These are phyloP conservation scores for Dione juno DNA, from an alignment of 2,888 invertebrate species.

Conservation along the genomic window DNA sequence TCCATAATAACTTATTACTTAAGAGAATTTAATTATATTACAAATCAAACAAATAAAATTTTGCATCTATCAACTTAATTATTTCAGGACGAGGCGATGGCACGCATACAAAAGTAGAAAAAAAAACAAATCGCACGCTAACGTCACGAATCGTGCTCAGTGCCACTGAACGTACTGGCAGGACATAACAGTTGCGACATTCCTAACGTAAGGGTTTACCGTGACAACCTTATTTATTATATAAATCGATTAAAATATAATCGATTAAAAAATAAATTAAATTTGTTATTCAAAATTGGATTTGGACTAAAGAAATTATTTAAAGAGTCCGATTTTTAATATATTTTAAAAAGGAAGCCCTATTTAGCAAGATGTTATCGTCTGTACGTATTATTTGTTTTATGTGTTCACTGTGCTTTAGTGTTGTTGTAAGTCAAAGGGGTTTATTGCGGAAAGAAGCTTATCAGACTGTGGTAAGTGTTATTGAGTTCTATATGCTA, in stretches of 20 bases:
- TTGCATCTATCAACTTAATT: background rate
- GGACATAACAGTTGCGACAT: constrained; percentile 31
- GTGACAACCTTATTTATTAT: constrained; percentile 1
- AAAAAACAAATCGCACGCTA: background rate
- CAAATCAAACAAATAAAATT: no score
- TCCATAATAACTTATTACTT: no score
- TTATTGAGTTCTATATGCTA: background rate
- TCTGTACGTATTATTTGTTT: constrained; percentile 7
- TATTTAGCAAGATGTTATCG: constrained; percentile 19
- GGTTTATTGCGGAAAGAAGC: constrained; percentile 53
- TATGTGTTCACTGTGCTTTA: constrained; percentile 48
- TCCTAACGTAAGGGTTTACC: constrained; percentile 27
- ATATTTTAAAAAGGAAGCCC: constrained; percentile 7
- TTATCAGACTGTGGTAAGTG: constrained; percentile 58
- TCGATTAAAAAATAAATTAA: no score
- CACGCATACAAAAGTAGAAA: background rate
- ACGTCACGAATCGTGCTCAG: constrained; percentile 11
- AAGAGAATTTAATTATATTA: no score
- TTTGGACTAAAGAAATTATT: background rate
- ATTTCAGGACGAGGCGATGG: constrained; percentile 1
- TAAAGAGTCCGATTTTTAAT: constrained; percentile 1
- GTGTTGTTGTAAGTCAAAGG: constrained; percentile 49
- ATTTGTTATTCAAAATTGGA: no score
- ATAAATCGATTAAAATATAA: background rate
- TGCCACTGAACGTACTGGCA: constrained; percentile 22